Evolutionary conservation across 2,888 invertebrate species (phyloP).

Genomic region (Capitulum mitella): DNA sequence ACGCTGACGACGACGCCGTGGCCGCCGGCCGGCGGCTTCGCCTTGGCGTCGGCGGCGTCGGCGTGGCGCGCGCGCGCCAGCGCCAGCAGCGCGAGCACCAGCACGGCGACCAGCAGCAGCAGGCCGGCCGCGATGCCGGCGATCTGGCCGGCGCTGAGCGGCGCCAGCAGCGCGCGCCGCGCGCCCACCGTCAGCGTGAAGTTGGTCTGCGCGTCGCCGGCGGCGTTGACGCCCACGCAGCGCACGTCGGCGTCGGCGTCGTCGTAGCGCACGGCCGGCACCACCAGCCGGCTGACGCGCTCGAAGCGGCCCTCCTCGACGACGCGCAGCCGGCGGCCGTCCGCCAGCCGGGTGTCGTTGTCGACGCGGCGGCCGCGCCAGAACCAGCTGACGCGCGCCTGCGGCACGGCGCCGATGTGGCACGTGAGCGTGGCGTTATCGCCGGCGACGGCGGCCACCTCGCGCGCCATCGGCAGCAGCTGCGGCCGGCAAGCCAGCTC

Average conservation of each 20-base stretch:
- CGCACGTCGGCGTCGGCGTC: constrained; percentile 73
- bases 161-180: constrained; percentile 28
- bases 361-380: constrained; percentile 31
- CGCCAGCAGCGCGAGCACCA: constrained; percentile 30
- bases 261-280: constrained; percentile 65
- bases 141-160: constrained; percentile 32
- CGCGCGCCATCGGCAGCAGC: constrained; percentile 46
- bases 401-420: constrained; percentile 69
- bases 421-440: constrained; percentile 80
- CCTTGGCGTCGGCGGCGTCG: background rate
- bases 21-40: constrained; percentile 26
- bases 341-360: constrained; percentile 29
- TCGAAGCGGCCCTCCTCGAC: constrained; percentile 31
- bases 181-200: constrained; percentile 56
- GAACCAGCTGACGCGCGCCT: constrained; percentile 58
- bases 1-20: background rate
- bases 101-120: constrained; percentile 30
- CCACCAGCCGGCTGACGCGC: constrained; percentile 69
- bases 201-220: constrained; percentile 69
- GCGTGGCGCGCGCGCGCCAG: constrained; percentile 28
- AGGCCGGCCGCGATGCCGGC: constrained; percentile 34
- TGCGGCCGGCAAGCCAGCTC: constrained; percentile 82
- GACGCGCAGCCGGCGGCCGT: constrained; percentile 30
- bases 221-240: constrained; percentile 77
- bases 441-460: constrained; percentile 69